A percentile compares a stretch with the other conserved stretches of the same genome.
These are phyloP conservation scores for Nematostella vectensis DNA, from an alignment of 92 coral and sea anemone species.

Conservation along the genomic window DNA sequence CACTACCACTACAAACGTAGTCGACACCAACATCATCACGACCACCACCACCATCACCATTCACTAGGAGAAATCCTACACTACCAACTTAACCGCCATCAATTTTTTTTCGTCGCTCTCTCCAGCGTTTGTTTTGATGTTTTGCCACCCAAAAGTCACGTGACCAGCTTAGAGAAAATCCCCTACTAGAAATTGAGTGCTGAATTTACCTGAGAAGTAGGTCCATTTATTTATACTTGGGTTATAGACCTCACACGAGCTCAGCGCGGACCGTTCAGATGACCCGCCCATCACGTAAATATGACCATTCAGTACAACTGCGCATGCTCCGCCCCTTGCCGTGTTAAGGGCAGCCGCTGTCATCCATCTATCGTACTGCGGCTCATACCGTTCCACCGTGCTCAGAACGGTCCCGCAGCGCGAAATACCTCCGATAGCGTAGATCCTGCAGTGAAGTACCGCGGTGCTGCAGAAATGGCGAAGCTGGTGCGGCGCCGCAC, in stretches of 20 bases:
- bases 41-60: no score
- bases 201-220: constrained; percentile 45
- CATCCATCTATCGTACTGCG: constrained; percentile 60
- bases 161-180: no score
- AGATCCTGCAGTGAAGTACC: constrained; percentile 55
- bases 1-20: no score
- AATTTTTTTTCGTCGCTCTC: no score
- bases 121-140: no score
- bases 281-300: constrained; percentile 85
- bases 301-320: constrained; percentile 55
- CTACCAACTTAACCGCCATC: no score
- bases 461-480: constrained; percentile 76
- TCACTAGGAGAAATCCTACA: no score
- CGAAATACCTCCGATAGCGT: constrained; percentile 84
- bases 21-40: no score
- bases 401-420: constrained; percentile 42
- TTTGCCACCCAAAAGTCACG: no score
- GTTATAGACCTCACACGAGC: constrained; percentile 82
- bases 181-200: not conserved
- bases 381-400: constrained; percentile 76
- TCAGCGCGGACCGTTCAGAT: constrained; percentile 42
- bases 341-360: constrained; percentile 57
- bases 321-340: constrained; percentile 95
- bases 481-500: constrained; percentile 56
- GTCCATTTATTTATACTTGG: constrained; percentile 59